Conservation (phyloP, 2,797 vertebrate genomes). For the Potorous gilbertii region DNA sequence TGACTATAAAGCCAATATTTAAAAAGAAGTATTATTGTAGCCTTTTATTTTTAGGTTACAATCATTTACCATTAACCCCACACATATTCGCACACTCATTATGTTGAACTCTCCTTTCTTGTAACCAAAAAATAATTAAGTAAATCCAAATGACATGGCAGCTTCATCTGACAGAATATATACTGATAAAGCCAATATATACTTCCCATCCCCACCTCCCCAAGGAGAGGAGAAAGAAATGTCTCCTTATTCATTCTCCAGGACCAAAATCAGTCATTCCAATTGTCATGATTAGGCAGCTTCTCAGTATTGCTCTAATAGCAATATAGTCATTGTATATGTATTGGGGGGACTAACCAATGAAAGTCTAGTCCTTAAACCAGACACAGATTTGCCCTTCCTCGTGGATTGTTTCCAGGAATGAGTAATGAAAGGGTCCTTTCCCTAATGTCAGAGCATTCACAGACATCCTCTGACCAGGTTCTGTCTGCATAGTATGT, state of each 20-base stretch:
- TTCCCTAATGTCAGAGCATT: neutral
- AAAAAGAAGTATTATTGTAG: neutral
- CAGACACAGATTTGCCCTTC: neutral
- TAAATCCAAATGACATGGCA: neutral
- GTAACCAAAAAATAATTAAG: neutral
- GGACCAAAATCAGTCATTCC: neutral
- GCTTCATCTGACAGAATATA: too few relatives aligned
- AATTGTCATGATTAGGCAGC: neutral
- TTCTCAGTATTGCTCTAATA: neutral
- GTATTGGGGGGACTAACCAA: neutral
- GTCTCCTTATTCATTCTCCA: neutral
- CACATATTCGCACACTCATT: neutral
- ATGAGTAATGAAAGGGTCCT: neutral
- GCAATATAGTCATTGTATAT: neutral
- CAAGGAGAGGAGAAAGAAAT: neutral
- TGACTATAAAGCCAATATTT: neutral
- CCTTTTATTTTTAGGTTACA: neutral
- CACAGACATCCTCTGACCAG: neutral
- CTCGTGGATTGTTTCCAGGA: neutral
- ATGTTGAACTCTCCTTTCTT: neutral
- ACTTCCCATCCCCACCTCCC: too few relatives aligned
- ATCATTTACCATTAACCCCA: neutral
- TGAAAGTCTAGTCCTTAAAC: neutral
- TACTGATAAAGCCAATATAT: too few relatives aligned
- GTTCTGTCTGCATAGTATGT: neutral